These are phyloP conservation scores for Nomada flava DNA, from an alignment of 2,888 invertebrate species.

Conservation along the genomic window DNA sequence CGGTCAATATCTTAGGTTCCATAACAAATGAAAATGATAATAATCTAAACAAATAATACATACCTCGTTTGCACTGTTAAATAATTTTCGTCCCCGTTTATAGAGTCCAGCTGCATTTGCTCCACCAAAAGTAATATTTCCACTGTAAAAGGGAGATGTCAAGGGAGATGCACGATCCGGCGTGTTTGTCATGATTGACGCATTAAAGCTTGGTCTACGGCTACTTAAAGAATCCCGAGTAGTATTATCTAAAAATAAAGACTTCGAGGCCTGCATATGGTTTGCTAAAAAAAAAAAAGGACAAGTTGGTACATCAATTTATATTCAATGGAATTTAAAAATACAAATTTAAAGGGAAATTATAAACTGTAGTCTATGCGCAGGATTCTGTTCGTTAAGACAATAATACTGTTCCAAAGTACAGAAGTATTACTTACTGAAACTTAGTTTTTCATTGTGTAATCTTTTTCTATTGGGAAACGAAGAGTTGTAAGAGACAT, in stretches of 20 bases:
- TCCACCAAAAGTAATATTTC: conserved; percentile 91
- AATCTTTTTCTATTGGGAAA: conserved; percentile 76
- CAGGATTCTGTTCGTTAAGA: not conserved
- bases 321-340: not conserved
- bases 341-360: not conserved
- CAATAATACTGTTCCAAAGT: conserved; percentile 1
- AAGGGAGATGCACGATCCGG: conserved; percentile 83
- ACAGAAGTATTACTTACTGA: conserved; percentile 70
- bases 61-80: conserved; percentile 76
- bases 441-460: conserved; percentile 78
- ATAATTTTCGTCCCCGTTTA: conserved; percentile 73
- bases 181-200: conserved; percentile 84
- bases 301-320: not conserved
- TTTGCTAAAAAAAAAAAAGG: conserved; percentile 73
- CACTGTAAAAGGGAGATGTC: conserved; percentile 91
- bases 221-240: conserved; percentile 85
- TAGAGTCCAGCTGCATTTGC: conserved; percentile 84
- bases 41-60: not conserved
- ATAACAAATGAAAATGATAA: not conserved
- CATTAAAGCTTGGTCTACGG: conserved; percentile 85
- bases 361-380: not conserved
- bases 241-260: conserved; percentile 82
- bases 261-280: conserved; percentile 81
- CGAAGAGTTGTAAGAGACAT: conserved; percentile 72
- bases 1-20: too few relatives aligned